A percentile compares a stretch with the other conserved stretches of the same genome.
Evolutionary conservation across 2,888 invertebrate genomes (phyloP).

Genomic region (Scaptomyza flava): DNA sequence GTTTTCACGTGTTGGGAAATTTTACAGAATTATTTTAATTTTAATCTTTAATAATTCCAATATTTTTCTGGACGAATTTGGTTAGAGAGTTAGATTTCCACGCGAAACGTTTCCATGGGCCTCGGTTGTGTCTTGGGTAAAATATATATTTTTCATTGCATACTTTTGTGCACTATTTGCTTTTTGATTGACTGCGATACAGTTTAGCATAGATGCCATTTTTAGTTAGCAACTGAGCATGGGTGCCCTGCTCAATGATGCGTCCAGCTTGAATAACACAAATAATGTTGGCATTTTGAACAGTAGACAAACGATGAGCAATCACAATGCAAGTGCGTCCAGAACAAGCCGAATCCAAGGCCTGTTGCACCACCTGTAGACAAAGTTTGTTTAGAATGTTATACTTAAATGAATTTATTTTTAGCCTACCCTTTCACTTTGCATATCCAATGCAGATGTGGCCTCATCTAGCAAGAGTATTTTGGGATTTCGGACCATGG

Average conservation of each 20-base stretch:
- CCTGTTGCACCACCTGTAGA: constrained; percentile 90
- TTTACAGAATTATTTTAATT: too few relatives aligned
- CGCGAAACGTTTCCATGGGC: background rate
- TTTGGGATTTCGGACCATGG: constrained; percentile 89
- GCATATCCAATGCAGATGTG: constrained; percentile 91
- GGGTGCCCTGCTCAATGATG: constrained; percentile 91
- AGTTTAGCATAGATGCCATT: constrained; percentile 88
- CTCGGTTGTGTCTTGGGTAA: constrained; percentile 29
- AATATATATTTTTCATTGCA: constrained; percentile 22
- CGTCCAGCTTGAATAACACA: constrained; percentile 91
- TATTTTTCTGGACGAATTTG: too few relatives aligned
- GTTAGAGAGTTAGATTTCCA: background rate
- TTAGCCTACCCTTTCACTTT: constrained; percentile 88
- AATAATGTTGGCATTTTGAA: constrained; percentile 93
- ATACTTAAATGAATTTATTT: background rate
- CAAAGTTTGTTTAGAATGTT: background rate
- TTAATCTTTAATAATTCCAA: too few relatives aligned
- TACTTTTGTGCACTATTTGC: constrained; percentile 42
- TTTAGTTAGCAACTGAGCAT: constrained; percentile 88
- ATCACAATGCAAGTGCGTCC: constrained; percentile 94
- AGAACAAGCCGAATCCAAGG: constrained; percentile 91
- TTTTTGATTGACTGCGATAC: constrained; percentile 86
- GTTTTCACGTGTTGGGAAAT: background rate
- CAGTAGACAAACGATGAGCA: constrained; percentile 93
- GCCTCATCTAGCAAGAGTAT: constrained; percentile 90